Percentiles rank a stretch among this genome's conserved stretches.
These are phyloP conservation scores for Diabrotica virgifera DNA, from an alignment of 1,140 invertebrate genomes.

Conservation along the genomic window DNA sequence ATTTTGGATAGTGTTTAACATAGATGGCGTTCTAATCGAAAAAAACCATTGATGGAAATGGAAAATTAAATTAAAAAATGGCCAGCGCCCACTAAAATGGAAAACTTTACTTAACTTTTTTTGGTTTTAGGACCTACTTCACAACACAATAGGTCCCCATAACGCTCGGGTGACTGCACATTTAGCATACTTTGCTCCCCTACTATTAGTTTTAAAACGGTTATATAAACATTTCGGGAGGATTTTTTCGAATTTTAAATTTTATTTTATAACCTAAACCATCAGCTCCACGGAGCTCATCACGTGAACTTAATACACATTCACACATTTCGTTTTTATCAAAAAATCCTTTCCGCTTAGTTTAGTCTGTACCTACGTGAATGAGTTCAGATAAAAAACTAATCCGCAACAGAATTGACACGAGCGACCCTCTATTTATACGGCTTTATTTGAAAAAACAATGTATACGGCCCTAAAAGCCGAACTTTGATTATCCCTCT, in stretches of 20 bases:
- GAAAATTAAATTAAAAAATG: no score
- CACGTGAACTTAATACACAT: neutral
- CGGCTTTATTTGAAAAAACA: constrained; percentile 9
- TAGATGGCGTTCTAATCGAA: neutral
- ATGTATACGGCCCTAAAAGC: neutral
- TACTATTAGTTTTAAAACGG: no score
- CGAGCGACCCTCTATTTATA: constrained; percentile 5
- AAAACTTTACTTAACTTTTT: no score
- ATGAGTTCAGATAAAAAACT: constrained; percentile 3
- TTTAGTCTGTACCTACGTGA: neutral
- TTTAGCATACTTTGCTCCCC: neutral
- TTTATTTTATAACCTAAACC: neutral
- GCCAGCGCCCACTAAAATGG: no score
- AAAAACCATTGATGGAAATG: neutral
- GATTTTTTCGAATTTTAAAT: no score
- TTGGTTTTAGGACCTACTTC: no score
- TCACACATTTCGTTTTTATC: neutral
- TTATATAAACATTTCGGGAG: neutral
- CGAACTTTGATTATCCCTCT: constrained; percentile 12
- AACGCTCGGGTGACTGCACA: no score
- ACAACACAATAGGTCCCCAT: no score
- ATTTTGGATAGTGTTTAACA: no score
- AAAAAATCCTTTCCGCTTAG: neutral
- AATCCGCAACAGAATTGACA: neutral
- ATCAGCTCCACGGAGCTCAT: neutral